A percentile compares a stretch with the other conserved stretches of the same genome.
Evolutionary conservation across 2,113 vertebrate species (phyloP).

Genomic region (Ceyx melanurus): DNA sequence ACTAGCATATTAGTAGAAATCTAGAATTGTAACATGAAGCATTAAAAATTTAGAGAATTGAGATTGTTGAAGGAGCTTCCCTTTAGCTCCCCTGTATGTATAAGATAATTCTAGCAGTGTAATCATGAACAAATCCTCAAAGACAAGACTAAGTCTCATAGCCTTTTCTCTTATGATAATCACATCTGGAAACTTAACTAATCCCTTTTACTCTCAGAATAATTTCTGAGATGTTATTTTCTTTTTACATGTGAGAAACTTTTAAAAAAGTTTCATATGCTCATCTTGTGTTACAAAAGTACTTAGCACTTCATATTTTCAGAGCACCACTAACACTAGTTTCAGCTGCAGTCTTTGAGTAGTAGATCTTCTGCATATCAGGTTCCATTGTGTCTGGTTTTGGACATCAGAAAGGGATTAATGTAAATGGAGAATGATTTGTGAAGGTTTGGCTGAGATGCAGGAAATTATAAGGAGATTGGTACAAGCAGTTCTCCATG

Average conservation of each 20-base stretch:
- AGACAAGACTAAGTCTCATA: neutral
- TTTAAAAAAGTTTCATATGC: neutral
- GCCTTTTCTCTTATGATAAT: neutral
- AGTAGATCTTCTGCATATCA: neutral
- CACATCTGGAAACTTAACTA: neutral
- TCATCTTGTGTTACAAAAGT: neutral
- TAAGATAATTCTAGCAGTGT: neutral
- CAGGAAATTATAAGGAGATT: neutral
- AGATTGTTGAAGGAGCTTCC: neutral
- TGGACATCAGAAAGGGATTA: neutral
- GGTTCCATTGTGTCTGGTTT: neutral
- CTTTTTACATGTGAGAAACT: neutral
- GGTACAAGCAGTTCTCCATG: neutral
- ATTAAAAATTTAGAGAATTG: neutral
- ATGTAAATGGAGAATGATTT: neutral
- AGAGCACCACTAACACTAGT: neutral
- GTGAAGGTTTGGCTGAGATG: neutral
- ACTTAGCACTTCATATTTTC: neutral
- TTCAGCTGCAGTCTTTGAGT: neutral
- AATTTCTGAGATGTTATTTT: neutral
- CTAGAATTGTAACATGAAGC: neutral
- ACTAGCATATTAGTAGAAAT: accelerated
- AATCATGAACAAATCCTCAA: neutral
- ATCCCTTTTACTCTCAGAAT: neutral
- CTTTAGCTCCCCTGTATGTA: neutral